These are phyloP conservation scores for Caenorhabditis zanzibari DNA, from an alignment of 2,888 invertebrate genomes.

Conservation along the genomic window DNA sequence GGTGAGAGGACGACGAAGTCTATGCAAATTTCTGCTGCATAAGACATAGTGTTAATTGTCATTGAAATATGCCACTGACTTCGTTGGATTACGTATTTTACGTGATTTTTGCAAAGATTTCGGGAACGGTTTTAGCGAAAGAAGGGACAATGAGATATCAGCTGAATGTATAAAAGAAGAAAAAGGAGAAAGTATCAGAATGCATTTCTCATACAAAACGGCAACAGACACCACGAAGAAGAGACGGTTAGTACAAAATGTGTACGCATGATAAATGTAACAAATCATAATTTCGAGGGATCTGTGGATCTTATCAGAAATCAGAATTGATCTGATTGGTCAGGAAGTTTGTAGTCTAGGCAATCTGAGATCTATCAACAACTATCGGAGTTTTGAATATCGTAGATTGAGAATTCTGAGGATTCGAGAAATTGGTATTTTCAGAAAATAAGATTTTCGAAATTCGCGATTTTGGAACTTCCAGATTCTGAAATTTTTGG, in stretches of 20 bases:
- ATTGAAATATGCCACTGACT: constrained; percentile 4
- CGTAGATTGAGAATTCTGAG: no score
- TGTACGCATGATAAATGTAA: not conserved
- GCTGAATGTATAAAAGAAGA: not conserved
- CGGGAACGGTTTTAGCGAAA: constrained; percentile 38
- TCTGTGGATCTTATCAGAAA: not conserved
- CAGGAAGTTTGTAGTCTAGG: not conserved
- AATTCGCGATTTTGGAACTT: no score
- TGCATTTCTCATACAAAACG: constrained; percentile 5
- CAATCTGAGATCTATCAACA: no score
- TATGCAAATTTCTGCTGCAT: constrained; percentile 8
- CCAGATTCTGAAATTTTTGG: no score
- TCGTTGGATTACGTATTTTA: constrained; percentile 32
- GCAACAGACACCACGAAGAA: constrained; percentile 8
- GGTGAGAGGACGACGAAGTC: not conserved
- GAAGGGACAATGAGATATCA: not conserved
- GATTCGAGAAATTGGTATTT: no score
- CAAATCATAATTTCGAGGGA: not conserved
- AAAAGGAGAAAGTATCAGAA: constrained; percentile 33
- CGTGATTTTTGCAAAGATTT: constrained; percentile 58
- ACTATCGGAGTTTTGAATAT: no score
- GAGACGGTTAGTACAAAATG: constrained; percentile 18
- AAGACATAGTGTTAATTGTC: constrained; percentile 21
- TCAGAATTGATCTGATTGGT: not conserved
- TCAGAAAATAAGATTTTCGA: no score